phyloP scores from a whole-genome alignment of 1,140 invertebrate species.

The Heliconius eleuchia region DNA sequence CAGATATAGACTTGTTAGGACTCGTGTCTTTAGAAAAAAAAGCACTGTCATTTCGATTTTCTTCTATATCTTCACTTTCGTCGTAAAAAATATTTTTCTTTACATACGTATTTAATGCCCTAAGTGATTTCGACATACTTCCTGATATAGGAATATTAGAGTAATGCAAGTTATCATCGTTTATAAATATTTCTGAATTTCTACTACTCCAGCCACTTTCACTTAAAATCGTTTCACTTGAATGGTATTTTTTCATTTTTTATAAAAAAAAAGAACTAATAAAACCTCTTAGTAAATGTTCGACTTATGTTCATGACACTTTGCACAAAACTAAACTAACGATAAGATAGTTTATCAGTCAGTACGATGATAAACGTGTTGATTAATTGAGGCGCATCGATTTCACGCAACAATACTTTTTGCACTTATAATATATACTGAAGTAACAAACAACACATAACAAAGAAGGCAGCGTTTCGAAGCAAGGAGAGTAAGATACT shows the following conservation, averaged over 20 bases:
- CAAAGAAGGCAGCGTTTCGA: constrained; percentile 19
- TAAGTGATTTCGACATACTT: constrained; percentile 63
- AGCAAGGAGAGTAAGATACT: constrained; percentile 53
- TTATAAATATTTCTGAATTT: not conserved
- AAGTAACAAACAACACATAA: constrained; percentile 19
- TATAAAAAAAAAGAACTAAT: constrained; percentile 44
- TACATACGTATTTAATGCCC: constrained; percentile 68
- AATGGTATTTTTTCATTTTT: constrained; percentile 45
- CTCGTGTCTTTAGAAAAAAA: constrained; percentile 74
- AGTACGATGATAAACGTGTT: constrained; percentile 54
- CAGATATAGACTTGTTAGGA: constrained; percentile 62
- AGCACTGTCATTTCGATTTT: constrained; percentile 52
- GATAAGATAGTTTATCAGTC: constrained; percentile 63
- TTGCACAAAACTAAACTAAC: constrained; percentile 39
- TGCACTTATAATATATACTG: constrained; percentile 9
- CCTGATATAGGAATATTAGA: constrained; percentile 60
- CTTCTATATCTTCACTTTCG: constrained; percentile 49
- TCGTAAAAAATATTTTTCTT: constrained; percentile 72
- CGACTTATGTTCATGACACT: constrained; percentile 19
- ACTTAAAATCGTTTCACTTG: constrained; percentile 52
- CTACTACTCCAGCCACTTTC: constrained; percentile 36
- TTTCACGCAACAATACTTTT: constrained; percentile 38
- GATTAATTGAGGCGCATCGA: constrained; percentile 33
- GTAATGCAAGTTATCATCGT: constrained; percentile 63
- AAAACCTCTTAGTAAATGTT: constrained; percentile 35